phyloP scores from a whole-genome alignment of 1,140 invertebrate genomes.

The Neodiprion lecontei region DNA sequence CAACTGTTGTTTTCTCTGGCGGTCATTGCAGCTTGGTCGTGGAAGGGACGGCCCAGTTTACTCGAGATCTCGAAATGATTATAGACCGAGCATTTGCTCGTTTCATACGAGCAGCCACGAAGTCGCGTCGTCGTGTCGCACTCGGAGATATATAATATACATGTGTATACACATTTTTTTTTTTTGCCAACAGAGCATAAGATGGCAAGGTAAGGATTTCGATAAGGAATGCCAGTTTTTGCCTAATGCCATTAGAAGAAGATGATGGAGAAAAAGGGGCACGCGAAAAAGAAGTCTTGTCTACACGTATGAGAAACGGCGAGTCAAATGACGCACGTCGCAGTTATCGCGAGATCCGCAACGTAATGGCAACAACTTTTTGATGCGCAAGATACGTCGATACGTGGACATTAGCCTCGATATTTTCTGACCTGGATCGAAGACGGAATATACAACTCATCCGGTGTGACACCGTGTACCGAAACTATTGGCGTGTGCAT shows the following conservation, averaged over 20 bases:
- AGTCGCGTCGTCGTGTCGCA: not conserved
- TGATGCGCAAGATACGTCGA: no score
- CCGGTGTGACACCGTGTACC: no score
- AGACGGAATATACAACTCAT: no score
- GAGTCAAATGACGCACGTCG: no score
- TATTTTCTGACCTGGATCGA: no score
- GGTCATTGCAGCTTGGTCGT: not conserved
- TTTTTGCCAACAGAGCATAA: not conserved
- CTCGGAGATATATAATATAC: not conserved
- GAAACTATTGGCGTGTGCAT: no score
- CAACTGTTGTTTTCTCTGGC: not conserved
- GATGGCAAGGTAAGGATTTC: not conserved
- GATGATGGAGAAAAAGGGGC: not conserved
- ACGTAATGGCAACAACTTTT: no score
- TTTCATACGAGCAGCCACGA: not conserved
- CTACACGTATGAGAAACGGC: no score
- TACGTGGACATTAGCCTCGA: no score
- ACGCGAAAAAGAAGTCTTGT: not conserved
- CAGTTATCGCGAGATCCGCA: no score
- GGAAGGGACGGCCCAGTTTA: not conserved
- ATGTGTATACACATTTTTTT: no score
- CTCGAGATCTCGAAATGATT: constrained; percentile 1
- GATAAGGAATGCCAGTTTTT: not conserved
- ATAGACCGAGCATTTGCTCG: not conserved
- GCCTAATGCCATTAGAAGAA: not conserved